phyloP scores from a whole-genome alignment of 2,113 vertebrate species.

The Bujurquina vittata region DNA sequence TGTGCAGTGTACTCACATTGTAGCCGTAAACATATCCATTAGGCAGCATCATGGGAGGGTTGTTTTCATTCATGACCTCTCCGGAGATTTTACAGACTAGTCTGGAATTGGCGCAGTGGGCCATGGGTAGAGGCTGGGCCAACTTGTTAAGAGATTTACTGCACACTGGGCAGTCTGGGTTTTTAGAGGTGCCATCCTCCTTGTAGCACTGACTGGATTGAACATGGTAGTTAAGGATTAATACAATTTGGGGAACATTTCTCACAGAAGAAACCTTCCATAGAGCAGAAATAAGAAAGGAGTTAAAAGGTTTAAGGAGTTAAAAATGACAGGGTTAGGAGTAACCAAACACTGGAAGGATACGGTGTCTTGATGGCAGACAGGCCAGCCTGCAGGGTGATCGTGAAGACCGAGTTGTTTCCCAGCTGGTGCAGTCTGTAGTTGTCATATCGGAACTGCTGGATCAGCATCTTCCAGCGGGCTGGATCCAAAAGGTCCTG shows the following conservation, averaged over 20 bases:
- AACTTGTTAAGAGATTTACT: conserved; percentile 98
- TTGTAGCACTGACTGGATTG: conserved; percentile 96
- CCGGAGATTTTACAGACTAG: conserved; percentile 99
- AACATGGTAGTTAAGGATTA: conserved; percentile 62
- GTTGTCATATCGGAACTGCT: conserved; percentile 99
- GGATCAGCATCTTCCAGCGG: conserved; percentile 98
- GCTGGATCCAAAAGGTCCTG: conserved; percentile 98
- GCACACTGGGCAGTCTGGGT: conserved; percentile 98
- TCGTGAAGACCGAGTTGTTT: conserved; percentile 98
- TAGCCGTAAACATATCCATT: conserved; percentile 99
- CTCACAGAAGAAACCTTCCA: neutral
- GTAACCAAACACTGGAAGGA: conserved; percentile 69
- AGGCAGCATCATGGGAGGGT: conserved; percentile 99
- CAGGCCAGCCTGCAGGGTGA: conserved; percentile 97
- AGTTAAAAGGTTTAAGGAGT: neutral
- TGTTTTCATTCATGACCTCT: conserved; percentile 99
- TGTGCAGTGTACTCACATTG: conserved; percentile 86
- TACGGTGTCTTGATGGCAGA: conserved; percentile 99
- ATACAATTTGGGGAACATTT: neutral
- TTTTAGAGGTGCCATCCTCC: conserved; percentile 96
- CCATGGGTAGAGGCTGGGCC: conserved; percentile 98
- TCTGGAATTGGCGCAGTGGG: conserved; percentile 98
- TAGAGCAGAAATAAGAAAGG: neutral
- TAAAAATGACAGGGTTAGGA: neutral
- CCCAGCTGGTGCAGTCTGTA: conserved; percentile 99